These are phyloP conservation scores for Sinosuthora webbiana DNA, from an alignment of 2,113 vertebrate genomes.

Conservation along the genomic window DNA sequence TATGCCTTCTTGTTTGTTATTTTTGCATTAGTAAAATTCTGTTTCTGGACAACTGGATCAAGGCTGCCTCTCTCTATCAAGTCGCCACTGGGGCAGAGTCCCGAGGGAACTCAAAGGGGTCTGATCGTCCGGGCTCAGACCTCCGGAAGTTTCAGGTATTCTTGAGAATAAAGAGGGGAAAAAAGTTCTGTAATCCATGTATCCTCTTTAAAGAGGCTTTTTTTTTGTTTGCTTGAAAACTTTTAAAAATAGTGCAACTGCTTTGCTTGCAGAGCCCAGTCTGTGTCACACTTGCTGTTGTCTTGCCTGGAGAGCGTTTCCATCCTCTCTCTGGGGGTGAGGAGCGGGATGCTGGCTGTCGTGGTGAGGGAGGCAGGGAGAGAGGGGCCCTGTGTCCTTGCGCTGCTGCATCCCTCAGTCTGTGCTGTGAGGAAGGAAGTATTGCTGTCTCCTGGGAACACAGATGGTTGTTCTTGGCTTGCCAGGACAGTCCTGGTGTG, in stretches of 20 bases:
- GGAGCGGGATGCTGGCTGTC: not conserved
- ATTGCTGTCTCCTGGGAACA: accelerated
- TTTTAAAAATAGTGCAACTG: not conserved
- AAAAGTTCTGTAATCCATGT: not conserved
- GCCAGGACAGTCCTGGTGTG: not conserved
- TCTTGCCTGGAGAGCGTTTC: not conserved
- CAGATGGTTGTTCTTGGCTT: not conserved
- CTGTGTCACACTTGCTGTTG: accelerated
- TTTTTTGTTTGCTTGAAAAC: not conserved
- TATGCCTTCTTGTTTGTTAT: too few species aligned
- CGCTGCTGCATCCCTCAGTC: accelerated
- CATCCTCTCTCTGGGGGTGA: not conserved
- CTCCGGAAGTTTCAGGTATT: too few species aligned
- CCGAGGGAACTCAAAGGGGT: too few species aligned
- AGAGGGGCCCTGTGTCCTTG: not conserved
- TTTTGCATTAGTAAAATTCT: too few species aligned
- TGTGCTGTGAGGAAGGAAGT: not conserved
- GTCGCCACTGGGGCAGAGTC: too few species aligned
- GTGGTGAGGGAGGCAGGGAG: accelerated
- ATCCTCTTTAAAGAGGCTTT: not conserved
- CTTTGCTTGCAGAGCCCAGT: not conserved
- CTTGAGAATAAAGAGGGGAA: not conserved
- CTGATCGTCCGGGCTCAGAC: too few species aligned
- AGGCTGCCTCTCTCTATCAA: too few species aligned
- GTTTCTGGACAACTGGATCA: too few species aligned